A percentile compares a stretch with the other conserved stretches of the same genome.
phyloP scores from a whole-genome alignment of 2,113 vertebrate species.

The Ellobius talpinus region DNA sequence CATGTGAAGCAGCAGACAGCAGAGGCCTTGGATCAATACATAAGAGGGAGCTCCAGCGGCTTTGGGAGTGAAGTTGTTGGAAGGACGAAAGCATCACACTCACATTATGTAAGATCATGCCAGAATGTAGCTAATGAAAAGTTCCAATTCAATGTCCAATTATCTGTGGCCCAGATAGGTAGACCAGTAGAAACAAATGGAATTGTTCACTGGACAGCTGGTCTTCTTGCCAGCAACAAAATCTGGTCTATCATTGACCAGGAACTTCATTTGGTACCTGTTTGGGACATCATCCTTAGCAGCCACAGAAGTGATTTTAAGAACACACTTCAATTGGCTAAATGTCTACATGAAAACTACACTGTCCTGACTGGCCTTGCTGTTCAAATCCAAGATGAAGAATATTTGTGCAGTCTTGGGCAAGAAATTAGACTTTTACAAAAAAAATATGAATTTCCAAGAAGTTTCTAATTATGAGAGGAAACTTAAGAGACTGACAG shows the following conservation, averaged over 20 bases:
- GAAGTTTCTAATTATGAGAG: neutral
- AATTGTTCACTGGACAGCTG: conserved; percentile 75
- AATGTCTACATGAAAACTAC: conserved; percentile 53
- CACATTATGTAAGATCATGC: neutral
- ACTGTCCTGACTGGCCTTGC: neutral
- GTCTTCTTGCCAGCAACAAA: conserved; percentile 75
- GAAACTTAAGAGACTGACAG: conserved; percentile 15
- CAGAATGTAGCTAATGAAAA: accelerated
- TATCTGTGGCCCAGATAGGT: conserved; percentile 71
- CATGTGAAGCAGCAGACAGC: no score
- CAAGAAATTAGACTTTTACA: neutral
- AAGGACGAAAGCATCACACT: accelerated
- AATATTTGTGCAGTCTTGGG: neutral
- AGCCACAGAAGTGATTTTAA: conserved; percentile 79
- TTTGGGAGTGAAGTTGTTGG: accelerated
- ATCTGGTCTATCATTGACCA: conserved; percentile 84
- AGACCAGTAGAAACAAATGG: conserved; percentile 70
- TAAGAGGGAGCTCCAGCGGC: no score
- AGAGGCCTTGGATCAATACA: no score
- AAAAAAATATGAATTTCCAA: conserved; percentile 41
- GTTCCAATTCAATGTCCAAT: neutral
- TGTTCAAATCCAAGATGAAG: neutral
- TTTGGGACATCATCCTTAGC: conserved; percentile 82
- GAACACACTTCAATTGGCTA: neutral
- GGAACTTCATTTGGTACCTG: conserved; percentile 77